Conservation (phyloP, 2,113 vertebrate genomes). For the Tauraco erythrolophus region DNA sequence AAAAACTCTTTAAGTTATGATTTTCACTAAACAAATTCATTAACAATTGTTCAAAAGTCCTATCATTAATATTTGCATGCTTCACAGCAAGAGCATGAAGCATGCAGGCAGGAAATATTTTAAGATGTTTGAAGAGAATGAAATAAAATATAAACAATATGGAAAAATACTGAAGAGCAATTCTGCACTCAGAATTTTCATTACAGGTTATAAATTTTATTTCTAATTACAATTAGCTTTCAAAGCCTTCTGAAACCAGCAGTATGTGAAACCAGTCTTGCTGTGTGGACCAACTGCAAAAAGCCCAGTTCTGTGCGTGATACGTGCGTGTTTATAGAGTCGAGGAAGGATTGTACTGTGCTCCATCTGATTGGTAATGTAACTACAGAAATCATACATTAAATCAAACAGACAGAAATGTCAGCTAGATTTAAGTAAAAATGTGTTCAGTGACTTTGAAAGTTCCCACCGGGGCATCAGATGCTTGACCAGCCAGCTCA, state of each 20-base stretch:
- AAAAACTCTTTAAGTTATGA: background rate
- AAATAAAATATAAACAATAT: background rate
- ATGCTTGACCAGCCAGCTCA: conserved; percentile 59
- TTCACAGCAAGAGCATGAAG: background rate
- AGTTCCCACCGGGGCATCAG: conserved; percentile 51
- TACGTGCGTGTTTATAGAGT: background rate
- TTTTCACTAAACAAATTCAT: background rate
- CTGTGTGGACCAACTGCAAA: background rate
- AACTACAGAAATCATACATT: conserved; percentile 57
- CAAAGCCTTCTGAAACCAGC: background rate
- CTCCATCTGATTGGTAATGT: conserved; percentile 50
- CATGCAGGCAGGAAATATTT: background rate
- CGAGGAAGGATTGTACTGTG: background rate
- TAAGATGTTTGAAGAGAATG: background rate
- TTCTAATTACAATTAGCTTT: conserved; percentile 16
- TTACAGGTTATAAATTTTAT: background rate
- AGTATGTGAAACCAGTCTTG: background rate
- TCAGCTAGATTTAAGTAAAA: conserved; percentile 63
- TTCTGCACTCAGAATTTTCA: background rate
- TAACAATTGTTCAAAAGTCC: background rate
- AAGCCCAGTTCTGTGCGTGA: background rate
- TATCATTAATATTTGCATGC: background rate
- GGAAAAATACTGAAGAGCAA: background rate
- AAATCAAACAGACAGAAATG: conserved; percentile 64
- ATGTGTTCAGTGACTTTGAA: conserved; percentile 60